phyloP scores from a whole-genome alignment of 2,113 vertebrate genomes.

The Mesoclemmys tuberculata region DNA sequence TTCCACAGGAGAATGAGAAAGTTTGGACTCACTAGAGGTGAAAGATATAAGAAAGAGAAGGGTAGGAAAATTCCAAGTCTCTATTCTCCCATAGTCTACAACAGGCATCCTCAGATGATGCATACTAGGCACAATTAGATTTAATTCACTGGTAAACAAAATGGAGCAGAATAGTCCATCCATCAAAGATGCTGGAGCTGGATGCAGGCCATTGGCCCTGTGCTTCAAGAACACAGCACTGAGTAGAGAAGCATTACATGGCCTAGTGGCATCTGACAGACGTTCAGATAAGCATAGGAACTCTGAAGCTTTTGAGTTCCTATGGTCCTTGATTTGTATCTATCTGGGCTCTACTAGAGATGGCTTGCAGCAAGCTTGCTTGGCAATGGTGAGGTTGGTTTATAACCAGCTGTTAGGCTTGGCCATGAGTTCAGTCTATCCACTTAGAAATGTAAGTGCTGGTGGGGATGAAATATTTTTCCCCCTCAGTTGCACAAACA shows the following conservation, averaged over 20 bases:
- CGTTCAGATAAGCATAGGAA: neutral
- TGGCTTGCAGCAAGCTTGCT: too few species aligned
- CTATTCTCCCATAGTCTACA: neutral
- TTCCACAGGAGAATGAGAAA: neutral
- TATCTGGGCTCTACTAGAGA: too few species aligned
- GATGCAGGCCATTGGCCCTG: neutral
- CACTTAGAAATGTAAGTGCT: neutral
- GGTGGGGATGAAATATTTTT: neutral
- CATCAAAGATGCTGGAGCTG: neutral
- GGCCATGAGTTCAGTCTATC: neutral
- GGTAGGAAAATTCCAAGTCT: neutral
- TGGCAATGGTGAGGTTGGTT: neutral
- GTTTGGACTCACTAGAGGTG: neutral
- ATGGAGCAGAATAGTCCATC: neutral
- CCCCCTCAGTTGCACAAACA: neutral
- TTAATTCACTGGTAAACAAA: neutral
- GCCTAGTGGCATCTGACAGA: neutral
- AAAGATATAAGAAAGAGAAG: neutral
- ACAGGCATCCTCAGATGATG: neutral
- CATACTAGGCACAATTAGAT: neutral
- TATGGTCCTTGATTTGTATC: neutral
- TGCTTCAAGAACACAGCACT: neutral
- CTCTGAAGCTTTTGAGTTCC: neutral
- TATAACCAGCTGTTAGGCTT: neutral
- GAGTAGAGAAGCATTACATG: neutral